A percentile compares a stretch with the other conserved stretches of the same genome.
Conservation (phyloP, 2,888 invertebrate species). For the Amiota communis region DNA sequence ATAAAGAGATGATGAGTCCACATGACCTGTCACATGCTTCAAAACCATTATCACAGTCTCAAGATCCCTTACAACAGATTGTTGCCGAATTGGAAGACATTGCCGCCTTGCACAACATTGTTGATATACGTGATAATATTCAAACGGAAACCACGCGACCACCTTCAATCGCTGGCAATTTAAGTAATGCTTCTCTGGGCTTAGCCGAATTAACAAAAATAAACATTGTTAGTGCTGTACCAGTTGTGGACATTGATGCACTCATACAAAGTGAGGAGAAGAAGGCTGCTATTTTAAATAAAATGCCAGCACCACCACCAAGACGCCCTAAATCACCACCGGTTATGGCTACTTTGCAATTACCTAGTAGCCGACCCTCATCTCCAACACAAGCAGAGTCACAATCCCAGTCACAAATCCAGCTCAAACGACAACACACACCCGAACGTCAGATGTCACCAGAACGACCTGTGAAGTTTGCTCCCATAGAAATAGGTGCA, state of each 20-base stretch:
- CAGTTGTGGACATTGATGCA: slow-evolving; percentile 59
- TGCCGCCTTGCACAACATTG: slow-evolving; percentile 59
- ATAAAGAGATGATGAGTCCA: slow-evolving; percentile 44
- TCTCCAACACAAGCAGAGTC: slow-evolving; percentile 44
- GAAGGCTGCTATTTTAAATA: slow-evolving; percentile 51
- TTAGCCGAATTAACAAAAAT: slow-evolving; percentile 63
- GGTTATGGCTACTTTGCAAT: slow-evolving; percentile 51
- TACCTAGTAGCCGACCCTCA: slow-evolving; percentile 47
- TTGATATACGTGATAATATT: slow-evolving; percentile 66
- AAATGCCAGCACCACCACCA: slow-evolving; percentile 39
- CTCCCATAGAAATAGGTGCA: not conserved
- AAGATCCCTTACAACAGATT: slow-evolving; percentile 55
- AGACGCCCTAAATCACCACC: slow-evolving; percentile 53
- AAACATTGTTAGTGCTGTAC: slow-evolving; percentile 58
- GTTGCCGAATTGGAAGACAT: slow-evolving; percentile 62
- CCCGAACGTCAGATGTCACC: slow-evolving; percentile 62
- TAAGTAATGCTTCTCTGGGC: slow-evolving; percentile 53
- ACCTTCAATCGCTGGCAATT: slow-evolving; percentile 58
- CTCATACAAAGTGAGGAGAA: slow-evolving; percentile 56
- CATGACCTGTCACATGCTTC: slow-evolving; percentile 37
- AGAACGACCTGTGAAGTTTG: slow-evolving; percentile 50
- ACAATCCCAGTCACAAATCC: slow-evolving; percentile 25
- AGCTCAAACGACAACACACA: slow-evolving; percentile 65
- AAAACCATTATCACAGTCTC: not conserved
- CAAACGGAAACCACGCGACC: slow-evolving; percentile 62